Percentiles rank a stretch among this genome's conserved stretches.
phyloP scores from a whole-genome alignment of 1,140 invertebrate species.

The Drosophila pruinosa region DNA sequence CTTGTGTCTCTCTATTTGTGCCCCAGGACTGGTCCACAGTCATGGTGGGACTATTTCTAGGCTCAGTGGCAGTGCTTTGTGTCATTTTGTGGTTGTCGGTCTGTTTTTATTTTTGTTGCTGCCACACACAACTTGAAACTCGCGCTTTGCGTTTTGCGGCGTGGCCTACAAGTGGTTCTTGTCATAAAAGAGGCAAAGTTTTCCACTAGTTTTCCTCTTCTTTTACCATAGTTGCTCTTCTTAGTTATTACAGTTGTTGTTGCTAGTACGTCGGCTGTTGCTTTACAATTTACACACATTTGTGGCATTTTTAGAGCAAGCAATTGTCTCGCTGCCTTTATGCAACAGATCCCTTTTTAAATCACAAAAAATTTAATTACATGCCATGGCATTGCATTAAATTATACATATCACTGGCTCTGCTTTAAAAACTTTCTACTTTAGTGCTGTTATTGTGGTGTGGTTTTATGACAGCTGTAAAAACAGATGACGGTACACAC shows the following conservation, averaged over 20 bases:
- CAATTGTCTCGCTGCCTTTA: conserved; percentile 55
- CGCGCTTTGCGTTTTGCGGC: conserved; percentile 54
- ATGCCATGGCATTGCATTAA: conserved; percentile 64
- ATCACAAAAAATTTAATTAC: conserved; percentile 80
- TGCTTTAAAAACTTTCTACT: conserved; percentile 38
- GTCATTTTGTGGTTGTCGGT: conserved; percentile 62
- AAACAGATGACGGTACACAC: conserved; percentile 59
- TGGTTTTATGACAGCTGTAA: conserved; percentile 72
- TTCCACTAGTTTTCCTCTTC: conserved; percentile 50
- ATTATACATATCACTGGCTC: conserved; percentile 50
- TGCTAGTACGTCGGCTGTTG: conserved; percentile 13
- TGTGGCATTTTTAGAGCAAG: conserved; percentile 78
- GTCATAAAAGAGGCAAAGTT: conserved; percentile 76
- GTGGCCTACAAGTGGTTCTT: conserved; percentile 75
- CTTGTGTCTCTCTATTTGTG: conserved; percentile 14
- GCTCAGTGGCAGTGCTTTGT: conserved; percentile 55
- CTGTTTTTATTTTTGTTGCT: conserved; percentile 21
- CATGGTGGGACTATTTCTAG: conserved; percentile 1
- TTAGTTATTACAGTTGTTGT: conserved; percentile 42
- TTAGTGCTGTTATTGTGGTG: conserved; percentile 45
- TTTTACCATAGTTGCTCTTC: conserved; percentile 39
- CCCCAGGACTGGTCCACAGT: conserved; percentile 16
- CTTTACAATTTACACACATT: conserved; percentile 77
- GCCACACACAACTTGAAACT: conserved; percentile 36
- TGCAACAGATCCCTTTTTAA: conserved; percentile 54